phyloP scores from a whole-genome alignment of 2,797 vertebrate genomes.

The Syndactyla subalaris region DNA sequence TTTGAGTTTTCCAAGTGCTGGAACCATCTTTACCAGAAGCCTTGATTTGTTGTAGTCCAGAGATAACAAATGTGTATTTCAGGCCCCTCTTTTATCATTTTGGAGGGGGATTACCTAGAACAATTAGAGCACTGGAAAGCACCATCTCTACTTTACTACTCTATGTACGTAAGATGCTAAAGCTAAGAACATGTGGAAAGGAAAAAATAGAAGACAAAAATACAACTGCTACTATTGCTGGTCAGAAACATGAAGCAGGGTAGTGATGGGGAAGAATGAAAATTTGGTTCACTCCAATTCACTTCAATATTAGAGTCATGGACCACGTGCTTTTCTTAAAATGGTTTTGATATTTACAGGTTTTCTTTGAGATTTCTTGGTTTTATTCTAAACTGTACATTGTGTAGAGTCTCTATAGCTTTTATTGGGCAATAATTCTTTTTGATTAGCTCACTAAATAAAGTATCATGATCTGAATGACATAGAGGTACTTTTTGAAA shows the following conservation, averaged over 20 bases:
- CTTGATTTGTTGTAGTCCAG: neutral
- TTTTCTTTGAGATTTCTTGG: neutral
- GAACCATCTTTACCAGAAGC: neutral
- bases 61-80: fast-evolving
- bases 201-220: neutral
- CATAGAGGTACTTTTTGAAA: neutral
- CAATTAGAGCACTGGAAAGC: neutral
- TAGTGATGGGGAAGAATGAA: neutral
- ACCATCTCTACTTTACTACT: neutral
- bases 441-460: neutral
- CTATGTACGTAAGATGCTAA: fast-evolving
- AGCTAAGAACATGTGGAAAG: neutral
- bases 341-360: neutral
- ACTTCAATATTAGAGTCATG: neutral
- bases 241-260: neutral
- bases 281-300: neutral
- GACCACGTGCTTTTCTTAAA: neutral
- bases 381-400: neutral
- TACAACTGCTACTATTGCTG: neutral
- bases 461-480: neutral
- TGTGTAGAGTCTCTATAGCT: neutral
- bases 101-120: neutral
- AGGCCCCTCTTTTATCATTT: neutral
- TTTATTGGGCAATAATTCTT: neutral
- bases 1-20: neutral